Evolutionary conservation across 2,797 vertebrate genomes (phyloP), one percentile per base, ranked within the genome.

Genomic region (Peromyscus nudipes): DNA sequence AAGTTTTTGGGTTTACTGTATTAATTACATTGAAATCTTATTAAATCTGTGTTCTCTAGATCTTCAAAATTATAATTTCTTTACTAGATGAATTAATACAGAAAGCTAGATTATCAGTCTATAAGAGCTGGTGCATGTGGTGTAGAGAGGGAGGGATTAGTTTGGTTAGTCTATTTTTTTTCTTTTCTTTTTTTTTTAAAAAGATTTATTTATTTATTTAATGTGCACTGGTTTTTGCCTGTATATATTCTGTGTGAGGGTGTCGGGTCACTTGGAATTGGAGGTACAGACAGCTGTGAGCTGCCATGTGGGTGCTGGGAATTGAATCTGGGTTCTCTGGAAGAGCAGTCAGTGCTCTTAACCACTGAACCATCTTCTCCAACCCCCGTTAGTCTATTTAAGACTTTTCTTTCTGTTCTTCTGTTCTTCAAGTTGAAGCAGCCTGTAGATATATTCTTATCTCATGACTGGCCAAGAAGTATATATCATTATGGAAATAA

Each of bases 391-490:
- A 75, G 71, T 77, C 34, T 85, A 5, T 80, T 90, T 96, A 92
- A 93, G 85, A 76, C 34, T 65, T 92, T 92, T 92, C 49, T 95
- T 55, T 55, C 4, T 17, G 4, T 55, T 55, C 85, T 79, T 86
- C 85, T 84, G 34, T 34, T 96, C 81, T 79, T 97, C 86, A 95
- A 99, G 99, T 97, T 99, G 83, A 99, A 99, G 97, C 99, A 98
- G 97, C 99, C 99, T 25, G 97, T 99, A 17, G 99, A 99, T 96
- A 98, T 99, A 92, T 99, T 99, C 96, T 98, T 99, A 99, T 99
- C 99, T 52, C 99, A 99, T 0, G 99, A 99, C 97, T 99, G 99
- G 99, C 99, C 99, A 6, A 99, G 99, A 96, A 99, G 99, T 65
- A 99, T 99, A 96, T 99, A 99, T 98, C 98, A 99, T 98, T 99